These are phyloP conservation scores for Pristionchus japonicus DNA, from an alignment of 2,888 invertebrate genomes.

Conservation along the genomic window DNA sequence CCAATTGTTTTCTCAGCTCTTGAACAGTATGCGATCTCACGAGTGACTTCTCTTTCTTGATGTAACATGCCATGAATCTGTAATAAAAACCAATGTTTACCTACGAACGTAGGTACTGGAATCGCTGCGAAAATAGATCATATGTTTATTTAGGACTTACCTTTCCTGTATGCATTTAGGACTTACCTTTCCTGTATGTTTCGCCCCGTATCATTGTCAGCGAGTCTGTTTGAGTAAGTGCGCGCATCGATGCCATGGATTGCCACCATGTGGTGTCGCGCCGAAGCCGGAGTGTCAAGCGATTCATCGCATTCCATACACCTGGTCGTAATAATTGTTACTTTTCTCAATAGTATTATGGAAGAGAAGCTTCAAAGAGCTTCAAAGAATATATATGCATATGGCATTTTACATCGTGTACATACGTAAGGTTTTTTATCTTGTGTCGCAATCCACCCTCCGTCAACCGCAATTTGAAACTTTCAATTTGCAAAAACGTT, in stretches of 20 bases:
- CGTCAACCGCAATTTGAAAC: too few relatives aligned
- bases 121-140: too few relatives aligned
- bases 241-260: background rate
- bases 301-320: conserved; percentile 26
- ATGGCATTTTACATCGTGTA: too few relatives aligned
- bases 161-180: background rate
- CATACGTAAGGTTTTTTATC: too few relatives aligned
- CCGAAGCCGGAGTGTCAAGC: background rate
- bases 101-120: too few relatives aligned
- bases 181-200: background rate
- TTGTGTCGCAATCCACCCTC: too few relatives aligned
- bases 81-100: background rate
- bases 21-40: background rate
- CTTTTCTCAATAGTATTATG: background rate
- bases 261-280: background rate
- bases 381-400: too few relatives aligned
- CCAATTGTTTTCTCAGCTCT: background rate
- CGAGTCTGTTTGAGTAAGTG: background rate
- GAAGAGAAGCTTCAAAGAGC: background rate
- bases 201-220: background rate
- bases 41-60: background rate
- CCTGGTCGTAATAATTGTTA: too few relatives aligned
- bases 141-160: too few relatives aligned
- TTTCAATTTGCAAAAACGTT: too few relatives aligned
- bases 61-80: background rate